Percentiles rank a stretch among this genome's conserved stretches.
Evolutionary conservation across 2,797 vertebrate species (phyloP).

Genomic region (Sitta carolinensis): DNA sequence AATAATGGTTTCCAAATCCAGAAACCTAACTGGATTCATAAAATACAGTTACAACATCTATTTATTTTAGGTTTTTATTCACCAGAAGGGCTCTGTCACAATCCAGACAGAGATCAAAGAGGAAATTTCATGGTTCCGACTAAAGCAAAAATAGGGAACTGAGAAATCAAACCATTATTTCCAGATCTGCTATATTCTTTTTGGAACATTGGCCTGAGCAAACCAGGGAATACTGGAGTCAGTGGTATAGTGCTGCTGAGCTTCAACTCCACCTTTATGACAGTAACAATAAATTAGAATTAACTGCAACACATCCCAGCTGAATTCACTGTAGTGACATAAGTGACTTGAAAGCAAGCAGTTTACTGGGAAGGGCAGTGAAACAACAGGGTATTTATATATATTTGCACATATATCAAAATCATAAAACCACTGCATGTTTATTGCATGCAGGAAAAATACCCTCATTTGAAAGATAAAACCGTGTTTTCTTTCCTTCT

Average conservation of each 20-base stretch:
- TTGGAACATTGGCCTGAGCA: background rate
- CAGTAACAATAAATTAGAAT: background rate
- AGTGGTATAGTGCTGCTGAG: background rate
- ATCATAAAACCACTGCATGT: background rate
- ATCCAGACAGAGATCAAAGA: background rate
- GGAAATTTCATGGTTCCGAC: background rate
- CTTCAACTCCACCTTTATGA: background rate
- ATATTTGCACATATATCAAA: background rate
- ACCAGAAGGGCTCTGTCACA: background rate
- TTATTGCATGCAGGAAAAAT: constrained; percentile 23
- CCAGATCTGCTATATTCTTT: background rate
- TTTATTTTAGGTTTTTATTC: background rate
- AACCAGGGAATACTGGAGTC: background rate
- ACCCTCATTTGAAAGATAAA: background rate
- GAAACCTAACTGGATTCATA: background rate
- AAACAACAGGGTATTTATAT: background rate
- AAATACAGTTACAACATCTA: background rate
- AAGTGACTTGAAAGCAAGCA: background rate
- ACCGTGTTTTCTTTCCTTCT: background rate
- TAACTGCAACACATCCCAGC: background rate
- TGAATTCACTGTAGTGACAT: background rate
- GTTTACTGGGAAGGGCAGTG: background rate
- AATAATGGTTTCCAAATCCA: background rate
- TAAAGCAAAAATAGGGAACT: background rate
- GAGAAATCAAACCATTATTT: background rate